These are phyloP conservation scores for Macaca fascicularis DNA, from an alignment of 2,113 vertebrate species.

Conservation along the genomic window T2T-MFA8v1.1 NC_088395.1:45214001-45214500, in stretches of 20 bases:
- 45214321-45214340: slow-evolving; percentile 89
- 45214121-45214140: neutral
- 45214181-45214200: neutral
- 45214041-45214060: neutral
- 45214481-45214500: neutral
- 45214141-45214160: neutral
- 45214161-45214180: neutral
- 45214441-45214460: neutral
- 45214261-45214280: slow-evolving; percentile 87
- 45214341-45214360: slow-evolving; percentile 89
- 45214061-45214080: neutral
- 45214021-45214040: neutral
- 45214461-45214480: neutral
- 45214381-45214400: slow-evolving; percentile 60
- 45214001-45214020: neutral
- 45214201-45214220: slow-evolving; percentile 88
- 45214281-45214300: slow-evolving; percentile 90
- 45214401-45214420: rapidly evolving
- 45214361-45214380: slow-evolving; percentile 87
- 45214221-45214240: slow-evolving; percentile 87
- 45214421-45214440: neutral
- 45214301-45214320: slow-evolving; percentile 90
- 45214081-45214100: neutral
- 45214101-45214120: neutral
- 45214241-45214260: slow-evolving; percentile 90